These are phyloP conservation scores for Aphelinus certus DNA, from an alignment of 1,140 invertebrate species.

Conservation along the genomic window DNA sequence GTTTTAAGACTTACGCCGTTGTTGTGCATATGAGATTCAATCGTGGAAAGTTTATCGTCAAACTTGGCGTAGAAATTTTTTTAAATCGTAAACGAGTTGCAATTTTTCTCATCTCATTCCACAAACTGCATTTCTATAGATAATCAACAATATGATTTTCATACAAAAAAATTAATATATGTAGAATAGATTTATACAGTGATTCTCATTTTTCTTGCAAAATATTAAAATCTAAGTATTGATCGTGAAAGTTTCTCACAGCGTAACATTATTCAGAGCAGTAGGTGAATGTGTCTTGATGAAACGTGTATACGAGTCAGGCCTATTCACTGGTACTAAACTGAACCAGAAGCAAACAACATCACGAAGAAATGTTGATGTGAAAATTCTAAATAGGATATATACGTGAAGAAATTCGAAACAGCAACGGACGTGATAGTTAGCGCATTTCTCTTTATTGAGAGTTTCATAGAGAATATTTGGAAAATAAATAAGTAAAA, in stretches of 20 bases:
- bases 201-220: too few relatives aligned
- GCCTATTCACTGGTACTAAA: constrained; percentile 35
- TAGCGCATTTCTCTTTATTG: constrained; percentile 28
- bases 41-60: too few relatives aligned
- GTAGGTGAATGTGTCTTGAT: constrained; percentile 8
- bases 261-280: constrained; percentile 1
- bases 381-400: not conserved
- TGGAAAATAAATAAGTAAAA: not conserved
- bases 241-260: not conserved
- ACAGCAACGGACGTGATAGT: constrained; percentile 13
- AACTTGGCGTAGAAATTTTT: too few relatives aligned
- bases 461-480: not conserved
- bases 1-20: constrained; percentile 10
- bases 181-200: too few relatives aligned
- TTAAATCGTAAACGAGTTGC: too few relatives aligned
- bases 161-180: too few relatives aligned
- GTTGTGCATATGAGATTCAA: not conserved
- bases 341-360: constrained; percentile 9
- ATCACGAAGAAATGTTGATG: constrained; percentile 26
- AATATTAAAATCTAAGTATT: too few relatives aligned
- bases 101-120: too few relatives aligned
- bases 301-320: constrained; percentile 15
- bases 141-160: too few relatives aligned
- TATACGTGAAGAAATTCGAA: not conserved
- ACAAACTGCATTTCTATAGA: too few relatives aligned